Percentiles rank a stretch among this genome's conserved stretches.
phyloP scores from a whole-genome alignment of 23 tunicate species.

The Aplidium turbinatum region DNA sequence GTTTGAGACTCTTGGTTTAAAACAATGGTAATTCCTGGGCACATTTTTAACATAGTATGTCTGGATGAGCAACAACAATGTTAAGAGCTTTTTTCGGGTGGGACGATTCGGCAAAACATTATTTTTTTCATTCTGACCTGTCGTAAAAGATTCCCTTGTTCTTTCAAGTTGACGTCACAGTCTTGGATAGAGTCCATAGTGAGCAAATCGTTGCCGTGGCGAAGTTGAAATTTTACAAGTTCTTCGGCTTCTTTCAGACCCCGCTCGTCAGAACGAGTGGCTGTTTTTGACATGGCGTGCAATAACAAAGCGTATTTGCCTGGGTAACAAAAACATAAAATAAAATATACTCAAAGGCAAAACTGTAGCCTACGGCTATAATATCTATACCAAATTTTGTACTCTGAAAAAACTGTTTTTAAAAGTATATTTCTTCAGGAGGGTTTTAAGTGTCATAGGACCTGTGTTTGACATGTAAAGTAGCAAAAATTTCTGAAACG shows the following conservation, averaged over 20 bases:
- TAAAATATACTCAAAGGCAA: too few species aligned
- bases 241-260: constrained; percentile 73
- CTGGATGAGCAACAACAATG: background rate
- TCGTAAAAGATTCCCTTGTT: constrained; percentile 92
- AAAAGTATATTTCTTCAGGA: too few species aligned
- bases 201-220: constrained; percentile 98
- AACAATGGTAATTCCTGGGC: background rate
- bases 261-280: constrained; percentile 38
- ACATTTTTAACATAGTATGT: background rate
- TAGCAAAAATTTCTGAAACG: too few species aligned
- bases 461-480: too few species aligned
- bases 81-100: background rate
- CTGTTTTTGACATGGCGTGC: constrained; percentile 84
- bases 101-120: background rate
- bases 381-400: too few species aligned
- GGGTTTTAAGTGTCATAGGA: too few species aligned
- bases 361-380: too few species aligned
- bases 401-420: too few species aligned
- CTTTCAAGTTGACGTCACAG: constrained; percentile 94
- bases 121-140: constrained; percentile 50
- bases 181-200: constrained; percentile 94
- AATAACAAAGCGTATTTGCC: constrained; percentile 93
- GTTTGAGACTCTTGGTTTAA: too few species aligned
- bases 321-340: too few species aligned
- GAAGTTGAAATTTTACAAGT: constrained; percentile 93